Base-by-base conservation (phyloP, 2,888 invertebrate genomes). In the Oeneis ivallda region DNA sequence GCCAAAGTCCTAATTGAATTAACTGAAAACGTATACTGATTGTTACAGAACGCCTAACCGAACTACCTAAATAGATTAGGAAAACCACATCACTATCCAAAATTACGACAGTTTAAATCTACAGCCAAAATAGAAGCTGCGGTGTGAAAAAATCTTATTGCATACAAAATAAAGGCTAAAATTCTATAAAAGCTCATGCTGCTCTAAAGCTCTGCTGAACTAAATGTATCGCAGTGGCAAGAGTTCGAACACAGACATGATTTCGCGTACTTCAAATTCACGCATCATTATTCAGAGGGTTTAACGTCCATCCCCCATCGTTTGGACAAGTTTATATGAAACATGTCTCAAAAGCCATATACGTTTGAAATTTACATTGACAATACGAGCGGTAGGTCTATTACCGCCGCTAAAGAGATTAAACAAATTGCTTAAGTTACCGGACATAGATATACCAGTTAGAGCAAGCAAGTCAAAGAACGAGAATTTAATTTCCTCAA, bases 51-150 rank as follows among this genome's bases (percentile, higher is more conserved):
- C 53, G 56, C 60, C 58, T 58, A 70, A 71, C 67, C 64, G 64
- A 65, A 62, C 63, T 64, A 58, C 52, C 65, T 68, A 69, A 68
- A 71, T 70, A 68, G 70, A 67, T 72, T 67, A 70, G 65, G 58
- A 58, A 53, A 67, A 67, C 70, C 71, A 34, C 70, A 70, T 61
- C 64, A 64, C 68, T 58, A 66, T 62, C 63, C 62, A 50, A 65
- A 69, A 72, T 71, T 67, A 69, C 63, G 56, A 64, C 62, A 63
- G 61, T 63, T 17, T 61, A 13, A 62, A 34, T 39, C 62, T 54
- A 53, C 37, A 11, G 41, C 17, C 47, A 47, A 7, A 47, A 26
- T 56, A 7, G 59, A 5, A 49, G 32, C 10, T 26, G 37, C 9
- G 4, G 15, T 17, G 8, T 19, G 19, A 50, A 65, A 60, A 60